Evolutionary conservation across 2,113 vertebrate species (phyloP).

Genomic region (Erythrolamprus reginae): DNA sequence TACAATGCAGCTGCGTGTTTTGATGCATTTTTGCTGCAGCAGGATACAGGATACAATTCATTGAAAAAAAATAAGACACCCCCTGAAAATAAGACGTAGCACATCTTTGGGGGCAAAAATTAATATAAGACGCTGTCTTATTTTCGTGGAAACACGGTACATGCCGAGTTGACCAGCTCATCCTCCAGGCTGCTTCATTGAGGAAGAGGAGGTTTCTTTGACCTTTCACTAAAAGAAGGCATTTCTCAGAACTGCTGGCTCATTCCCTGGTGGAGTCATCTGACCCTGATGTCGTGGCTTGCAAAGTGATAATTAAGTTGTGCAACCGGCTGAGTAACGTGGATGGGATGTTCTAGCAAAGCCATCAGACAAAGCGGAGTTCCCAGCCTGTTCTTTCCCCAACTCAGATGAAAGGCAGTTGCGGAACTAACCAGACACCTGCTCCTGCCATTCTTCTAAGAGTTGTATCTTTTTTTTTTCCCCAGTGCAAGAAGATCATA

Average conservation of each 20-base stretch:
- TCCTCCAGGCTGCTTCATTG: conserved; percentile 48
- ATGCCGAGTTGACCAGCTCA: conserved; percentile 25
- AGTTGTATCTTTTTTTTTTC: background rate
- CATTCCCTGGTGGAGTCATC: conserved; percentile 64
- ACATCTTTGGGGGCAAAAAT: too few species aligned
- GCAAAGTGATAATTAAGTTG: conserved; percentile 68
- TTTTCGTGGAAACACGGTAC: too few species aligned
- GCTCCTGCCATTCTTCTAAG: conserved; percentile 29
- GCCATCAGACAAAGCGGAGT: conserved; percentile 25
- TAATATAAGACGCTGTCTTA: too few species aligned
- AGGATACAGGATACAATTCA: too few species aligned
- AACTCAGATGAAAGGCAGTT: conserved; percentile 15
- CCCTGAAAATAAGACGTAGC: too few species aligned
- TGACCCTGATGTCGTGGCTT: conserved; percentile 63
- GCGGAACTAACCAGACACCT: conserved; percentile 31
- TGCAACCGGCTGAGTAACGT: conserved; percentile 58
- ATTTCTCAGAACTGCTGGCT: conserved; percentile 69
- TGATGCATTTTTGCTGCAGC: too few species aligned
- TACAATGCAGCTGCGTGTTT: too few species aligned
- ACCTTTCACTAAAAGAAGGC: conserved; percentile 67
- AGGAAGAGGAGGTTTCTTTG: conserved; percentile 65
- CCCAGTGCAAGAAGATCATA: background rate
- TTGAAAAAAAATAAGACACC: too few species aligned
- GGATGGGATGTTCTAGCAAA: conserved; percentile 37
- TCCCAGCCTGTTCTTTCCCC: conserved; percentile 28